Base-by-base conservation (phyloP, 2,888 invertebrate species). In the Julus scandinavius region DNA sequence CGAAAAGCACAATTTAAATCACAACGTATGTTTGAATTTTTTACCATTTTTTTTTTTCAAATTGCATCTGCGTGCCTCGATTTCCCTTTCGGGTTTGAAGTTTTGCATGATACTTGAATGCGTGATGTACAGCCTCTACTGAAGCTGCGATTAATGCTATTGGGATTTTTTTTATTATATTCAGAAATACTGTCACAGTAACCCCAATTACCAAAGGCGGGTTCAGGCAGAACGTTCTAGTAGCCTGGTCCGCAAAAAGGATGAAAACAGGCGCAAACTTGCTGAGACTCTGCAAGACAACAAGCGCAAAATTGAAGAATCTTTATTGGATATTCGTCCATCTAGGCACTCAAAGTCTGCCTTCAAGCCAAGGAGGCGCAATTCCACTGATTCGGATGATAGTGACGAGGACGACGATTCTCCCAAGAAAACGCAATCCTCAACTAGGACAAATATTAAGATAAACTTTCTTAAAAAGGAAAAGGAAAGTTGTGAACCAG, bases 1-100 rank as follows among this genome's bases (percentile, higher is more conserved):
- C 88, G 90, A 91, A 86, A 89, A 89, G 41, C 92, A 92, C 89
- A 91, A 91, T 89, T 87, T 89, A 9, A 91, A 90, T 80, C 92
- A 91, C 88, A 89, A 90, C 90, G 92, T 92, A 89, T 54, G 89
- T 88, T 20, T 7, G 40, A 11, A 20, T 86, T 17, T 50, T 49
- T 15, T 86, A 38, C 40, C 13, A 11, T 11, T 29, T 29, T 29
- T 85, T 85, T 54, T 17, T 54, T 54, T 54, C 54, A 54, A 54
- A 54, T 54, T 54, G 17, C 54, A 54, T 54, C 54, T 54, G 54
- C 11, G 13, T 3, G 54, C 2, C 11, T 54, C 54, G 11, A 15
- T 13, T 5, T 0, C 0, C 3, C 20, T 29, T 72, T 54, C 1
- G 17, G 7, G 29, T 11, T 29, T 72, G 2, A 20, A 20, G 2